Evolutionary conservation across 2,113 vertebrate species (phyloP).

Genomic region (Etheostoma spectabile): DNA sequence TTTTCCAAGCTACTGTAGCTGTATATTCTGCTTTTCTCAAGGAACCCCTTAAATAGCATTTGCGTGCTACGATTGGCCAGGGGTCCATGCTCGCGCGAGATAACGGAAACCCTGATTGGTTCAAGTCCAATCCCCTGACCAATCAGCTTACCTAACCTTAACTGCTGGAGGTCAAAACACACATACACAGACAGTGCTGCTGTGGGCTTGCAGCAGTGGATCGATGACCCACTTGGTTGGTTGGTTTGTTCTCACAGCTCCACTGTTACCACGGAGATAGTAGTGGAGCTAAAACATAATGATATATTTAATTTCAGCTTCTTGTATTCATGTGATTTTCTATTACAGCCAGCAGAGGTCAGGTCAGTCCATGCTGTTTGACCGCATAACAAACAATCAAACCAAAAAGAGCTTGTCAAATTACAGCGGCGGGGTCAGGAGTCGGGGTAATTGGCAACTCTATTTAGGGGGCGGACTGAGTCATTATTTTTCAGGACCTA

Average conservation of each 20-base stretch:
- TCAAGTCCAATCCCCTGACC: too few species aligned
- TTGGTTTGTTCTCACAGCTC: background rate
- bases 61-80: too few species aligned
- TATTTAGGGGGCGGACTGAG: background rate
- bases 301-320: slow-evolving; percentile 15
- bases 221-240: background rate
- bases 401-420: slow-evolving; percentile 14
- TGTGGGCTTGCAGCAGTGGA: background rate
- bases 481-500: background rate
- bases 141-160: too few species aligned
- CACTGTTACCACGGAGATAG: background rate
- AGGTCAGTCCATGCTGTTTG: background rate
- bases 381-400: slow-evolving; percentile 1
- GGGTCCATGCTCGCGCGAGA: too few species aligned
- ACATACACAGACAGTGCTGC: background rate
- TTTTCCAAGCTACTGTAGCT: too few species aligned
- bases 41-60: too few species aligned
- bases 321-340: slow-evolving; percentile 31
- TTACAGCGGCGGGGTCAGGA: background rate
- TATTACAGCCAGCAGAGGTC: slow-evolving; percentile 5
- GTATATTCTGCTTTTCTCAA: too few species aligned
- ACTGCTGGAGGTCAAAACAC: background rate
- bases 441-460: background rate
- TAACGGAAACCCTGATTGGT: too few species aligned
- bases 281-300: slow-evolving; percentile 12